Conservation (phyloP, 2,113 vertebrate species). For the Agelaius phoeniceus region DNA sequence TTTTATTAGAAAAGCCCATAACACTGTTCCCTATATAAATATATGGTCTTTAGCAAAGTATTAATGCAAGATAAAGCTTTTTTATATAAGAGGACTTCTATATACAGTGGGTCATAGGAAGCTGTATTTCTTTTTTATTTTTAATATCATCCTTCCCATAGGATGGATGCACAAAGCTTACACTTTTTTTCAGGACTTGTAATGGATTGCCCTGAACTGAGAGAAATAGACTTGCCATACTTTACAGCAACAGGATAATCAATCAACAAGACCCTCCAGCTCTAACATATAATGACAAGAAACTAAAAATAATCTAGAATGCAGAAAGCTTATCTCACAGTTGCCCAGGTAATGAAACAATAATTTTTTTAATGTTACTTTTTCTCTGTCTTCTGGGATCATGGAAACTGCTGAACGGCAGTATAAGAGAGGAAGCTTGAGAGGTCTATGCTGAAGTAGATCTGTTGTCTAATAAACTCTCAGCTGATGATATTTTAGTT, state of each 20-base stretch:
- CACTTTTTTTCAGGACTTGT: background rate
- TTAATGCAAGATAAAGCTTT: background rate
- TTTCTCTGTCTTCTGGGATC: fast-evolving
- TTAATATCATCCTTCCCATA: background rate
- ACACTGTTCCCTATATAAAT: background rate
- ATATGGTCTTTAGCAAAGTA: background rate
- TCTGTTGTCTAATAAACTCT: background rate
- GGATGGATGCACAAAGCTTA: background rate
- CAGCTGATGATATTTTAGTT: background rate
- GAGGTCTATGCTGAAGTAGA: background rate
- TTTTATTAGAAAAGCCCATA: background rate
- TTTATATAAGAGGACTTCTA: background rate
- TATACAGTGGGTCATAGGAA: background rate
- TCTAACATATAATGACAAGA: background rate
- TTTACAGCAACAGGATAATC: background rate
- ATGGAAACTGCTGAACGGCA: background rate
- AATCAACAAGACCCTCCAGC: background rate
- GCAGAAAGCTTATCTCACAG: background rate
- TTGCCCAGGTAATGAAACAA: background rate
- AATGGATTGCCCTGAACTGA: background rate
- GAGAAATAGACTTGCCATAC: background rate
- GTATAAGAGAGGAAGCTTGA: background rate
- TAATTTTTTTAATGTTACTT: background rate
- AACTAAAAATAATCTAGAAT: background rate
- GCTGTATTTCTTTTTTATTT: background rate